phyloP scores from a whole-genome alignment of 2,113 vertebrate species.

The Danionella cerebrum region DNA sequence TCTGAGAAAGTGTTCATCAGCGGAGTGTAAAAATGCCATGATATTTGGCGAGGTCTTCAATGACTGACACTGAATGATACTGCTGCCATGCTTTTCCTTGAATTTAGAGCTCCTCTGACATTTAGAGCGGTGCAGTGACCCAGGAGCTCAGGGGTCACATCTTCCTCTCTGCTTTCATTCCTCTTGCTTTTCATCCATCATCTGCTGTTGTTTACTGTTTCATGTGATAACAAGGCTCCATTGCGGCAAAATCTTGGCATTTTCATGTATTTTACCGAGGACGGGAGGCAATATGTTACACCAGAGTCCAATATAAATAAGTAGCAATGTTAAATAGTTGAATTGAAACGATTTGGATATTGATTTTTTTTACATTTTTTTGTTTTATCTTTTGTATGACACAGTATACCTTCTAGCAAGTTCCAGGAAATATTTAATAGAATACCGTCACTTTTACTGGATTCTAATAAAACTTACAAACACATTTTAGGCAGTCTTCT shows the following conservation, averaged over 20 bases:
- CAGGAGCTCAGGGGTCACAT: conserved; percentile 21
- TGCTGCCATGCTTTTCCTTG: conserved; percentile 15
- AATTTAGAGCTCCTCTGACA: conserved; percentile 39
- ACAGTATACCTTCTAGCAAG: conserved; percentile 13
- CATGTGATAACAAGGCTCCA: background rate
- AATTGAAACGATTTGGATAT: no score
- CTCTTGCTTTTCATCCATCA: background rate
- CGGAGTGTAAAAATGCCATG: conserved; percentile 34
- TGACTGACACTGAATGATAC: conserved; percentile 36
- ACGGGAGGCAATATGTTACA: no score
- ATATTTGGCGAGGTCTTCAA: conserved; percentile 28
- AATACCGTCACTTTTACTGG: no score
- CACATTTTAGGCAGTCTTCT: background rate
- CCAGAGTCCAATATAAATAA: background rate
- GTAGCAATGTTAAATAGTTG: no score
- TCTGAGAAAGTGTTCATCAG: conserved; percentile 15
- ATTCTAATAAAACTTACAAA: conserved; percentile 15
- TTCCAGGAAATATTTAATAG: background rate
- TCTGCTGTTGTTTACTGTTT: background rate
- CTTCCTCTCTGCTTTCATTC: background rate
- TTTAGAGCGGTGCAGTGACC: conserved; percentile 32
- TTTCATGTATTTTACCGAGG: background rate
- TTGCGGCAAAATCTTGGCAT: background rate
- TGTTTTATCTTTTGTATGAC: no score
- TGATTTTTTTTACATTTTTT: no score